A percentile compares a stretch with the other conserved stretches of the same genome.
phyloP scores from a whole-genome alignment of 2,113 vertebrate genomes.

The Synodontis membranacea region DNA sequence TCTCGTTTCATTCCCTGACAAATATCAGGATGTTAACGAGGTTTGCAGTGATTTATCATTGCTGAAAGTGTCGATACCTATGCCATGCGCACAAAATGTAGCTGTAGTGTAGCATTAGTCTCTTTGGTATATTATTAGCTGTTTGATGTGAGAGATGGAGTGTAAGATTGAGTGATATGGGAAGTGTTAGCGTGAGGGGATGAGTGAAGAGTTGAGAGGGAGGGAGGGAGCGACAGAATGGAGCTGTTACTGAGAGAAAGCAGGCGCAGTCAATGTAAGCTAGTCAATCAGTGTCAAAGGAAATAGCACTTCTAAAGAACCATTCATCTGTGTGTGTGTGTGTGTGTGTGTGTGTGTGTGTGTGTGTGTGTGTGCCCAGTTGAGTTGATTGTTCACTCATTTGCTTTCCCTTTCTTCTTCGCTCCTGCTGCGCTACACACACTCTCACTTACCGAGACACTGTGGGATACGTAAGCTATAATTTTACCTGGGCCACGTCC shows the following conservation, averaged over 20 bases:
- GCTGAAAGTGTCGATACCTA: background rate
- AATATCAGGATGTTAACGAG: background rate
- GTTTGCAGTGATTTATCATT: background rate
- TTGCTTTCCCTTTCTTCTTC: conserved; percentile 46
- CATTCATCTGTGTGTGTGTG: conserved; percentile 15
- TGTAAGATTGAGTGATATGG: conserved; percentile 6
- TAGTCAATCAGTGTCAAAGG: conserved; percentile 47
- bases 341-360: conserved; percentile 35
- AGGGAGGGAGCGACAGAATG: conserved; percentile 1
- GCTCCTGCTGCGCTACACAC: background rate
- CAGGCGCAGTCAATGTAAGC: conserved; percentile 14
- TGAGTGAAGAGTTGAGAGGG: background rate
- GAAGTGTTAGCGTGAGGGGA: background rate
- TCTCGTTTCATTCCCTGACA: background rate
- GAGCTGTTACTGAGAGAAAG: background rate
- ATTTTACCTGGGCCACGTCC: conserved; percentile 17
- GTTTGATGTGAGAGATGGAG: background rate
- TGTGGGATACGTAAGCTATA: conserved; percentile 31
- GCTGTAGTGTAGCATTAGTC: conserved; percentile 1
- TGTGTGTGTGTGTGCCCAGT: conserved; percentile 21
- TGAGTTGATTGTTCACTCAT: conserved; percentile 45
- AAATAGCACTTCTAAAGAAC: conserved; percentile 23
- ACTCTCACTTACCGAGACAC: conserved; percentile 4
- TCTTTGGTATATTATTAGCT: background rate
- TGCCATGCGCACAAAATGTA: background rate